These are phyloP conservation scores for Stigmatopora nigra DNA, from an alignment of 2,113 vertebrate species.

Conservation along the genomic window DNA sequence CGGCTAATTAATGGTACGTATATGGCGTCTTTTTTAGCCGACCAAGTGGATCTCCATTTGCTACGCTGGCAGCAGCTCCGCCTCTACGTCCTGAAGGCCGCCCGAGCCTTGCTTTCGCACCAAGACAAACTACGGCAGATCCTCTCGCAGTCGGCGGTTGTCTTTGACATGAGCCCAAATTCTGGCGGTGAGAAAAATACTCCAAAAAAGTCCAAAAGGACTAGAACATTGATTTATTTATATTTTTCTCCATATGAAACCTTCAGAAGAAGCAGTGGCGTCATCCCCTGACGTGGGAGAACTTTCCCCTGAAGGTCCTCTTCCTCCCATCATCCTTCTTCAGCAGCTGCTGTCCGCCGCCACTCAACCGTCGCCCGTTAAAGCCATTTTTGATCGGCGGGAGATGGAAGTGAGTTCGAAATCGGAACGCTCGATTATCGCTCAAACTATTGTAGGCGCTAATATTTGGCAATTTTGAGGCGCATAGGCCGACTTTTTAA, in stretches of 20 bases:
- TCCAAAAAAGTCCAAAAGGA: not conserved
- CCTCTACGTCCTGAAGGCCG: conserved; percentile 91
- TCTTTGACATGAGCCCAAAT: conserved; percentile 66
- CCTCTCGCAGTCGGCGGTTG: conserved; percentile 85
- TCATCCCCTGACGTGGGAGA: conserved; percentile 85
- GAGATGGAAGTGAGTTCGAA: conserved; percentile 84
- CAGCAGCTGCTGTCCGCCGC: conserved; percentile 91
- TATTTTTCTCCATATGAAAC: not conserved
- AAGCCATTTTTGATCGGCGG: conserved; percentile 92
- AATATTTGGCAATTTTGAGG: no score
- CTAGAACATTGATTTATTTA: no score
- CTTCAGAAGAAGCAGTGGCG: conserved; percentile 81
- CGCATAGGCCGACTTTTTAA: no score
- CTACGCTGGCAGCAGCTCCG: conserved; percentile 89
- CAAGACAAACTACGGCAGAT: conserved; percentile 94
- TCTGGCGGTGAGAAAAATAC: conserved; percentile 72
- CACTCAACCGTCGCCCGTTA: conserved; percentile 94
- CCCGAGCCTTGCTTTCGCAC: conserved; percentile 85
- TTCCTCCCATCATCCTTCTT: conserved; percentile 89
- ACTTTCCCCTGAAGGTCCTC: conserved; percentile 92
- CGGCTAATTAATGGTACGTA: not conserved
- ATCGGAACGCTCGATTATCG: no score
- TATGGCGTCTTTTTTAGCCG: conserved; percentile 55
- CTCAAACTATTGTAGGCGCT: no score
- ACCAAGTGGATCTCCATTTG: conserved; percentile 89